Evolutionary conservation across 2,888 invertebrate genomes (phyloP).

Genomic region (Andrena chrysosceles): DNA sequence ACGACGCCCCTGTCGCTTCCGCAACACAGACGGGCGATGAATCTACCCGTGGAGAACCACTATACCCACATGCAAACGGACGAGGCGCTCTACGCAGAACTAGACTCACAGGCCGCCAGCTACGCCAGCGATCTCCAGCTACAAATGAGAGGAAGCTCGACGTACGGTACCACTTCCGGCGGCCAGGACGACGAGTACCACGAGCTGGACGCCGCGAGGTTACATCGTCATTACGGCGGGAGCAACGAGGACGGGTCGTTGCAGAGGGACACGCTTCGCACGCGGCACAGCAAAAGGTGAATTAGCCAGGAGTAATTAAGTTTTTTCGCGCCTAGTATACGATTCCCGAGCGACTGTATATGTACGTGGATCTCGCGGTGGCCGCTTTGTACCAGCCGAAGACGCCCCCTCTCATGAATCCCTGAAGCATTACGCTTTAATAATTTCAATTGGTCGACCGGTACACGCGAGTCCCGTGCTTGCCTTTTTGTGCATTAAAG

Average conservation of each 20-base stretch:
- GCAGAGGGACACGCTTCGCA: constrained; percentile 79
- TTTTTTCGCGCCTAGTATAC: constrained; percentile 9
- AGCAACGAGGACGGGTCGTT: constrained; percentile 77
- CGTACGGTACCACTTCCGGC: constrained; percentile 81
- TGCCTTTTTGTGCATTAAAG: constrained; percentile 1
- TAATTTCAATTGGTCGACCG: constrained; percentile 30
- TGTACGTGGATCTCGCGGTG: not conserved
- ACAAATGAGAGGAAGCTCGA: constrained; percentile 81
- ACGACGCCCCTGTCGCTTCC: constrained; percentile 83
- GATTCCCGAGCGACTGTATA: not conserved
- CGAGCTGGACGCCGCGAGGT: constrained; percentile 83
- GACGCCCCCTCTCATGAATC: constrained; percentile 19
- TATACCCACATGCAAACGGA: constrained; percentile 90
- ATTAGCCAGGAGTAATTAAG: constrained; percentile 40
- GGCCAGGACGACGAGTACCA: constrained; percentile 83
- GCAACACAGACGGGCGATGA: constrained; percentile 82
- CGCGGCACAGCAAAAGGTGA: constrained; percentile 83
- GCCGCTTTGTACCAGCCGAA: constrained; percentile 2
- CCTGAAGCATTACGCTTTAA: constrained; percentile 5
- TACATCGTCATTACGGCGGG: constrained; percentile 83
- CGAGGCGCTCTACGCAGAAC: constrained; percentile 90
- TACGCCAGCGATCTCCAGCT: constrained; percentile 84
- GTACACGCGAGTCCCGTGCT: not conserved
- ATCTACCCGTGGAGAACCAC: constrained; percentile 88
- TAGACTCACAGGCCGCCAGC: constrained; percentile 87